Evolutionary conservation across 2,888 invertebrate species (phyloP), one percentile per base, ranked within the genome.

Genomic region (Diogma glabrata): DNA sequence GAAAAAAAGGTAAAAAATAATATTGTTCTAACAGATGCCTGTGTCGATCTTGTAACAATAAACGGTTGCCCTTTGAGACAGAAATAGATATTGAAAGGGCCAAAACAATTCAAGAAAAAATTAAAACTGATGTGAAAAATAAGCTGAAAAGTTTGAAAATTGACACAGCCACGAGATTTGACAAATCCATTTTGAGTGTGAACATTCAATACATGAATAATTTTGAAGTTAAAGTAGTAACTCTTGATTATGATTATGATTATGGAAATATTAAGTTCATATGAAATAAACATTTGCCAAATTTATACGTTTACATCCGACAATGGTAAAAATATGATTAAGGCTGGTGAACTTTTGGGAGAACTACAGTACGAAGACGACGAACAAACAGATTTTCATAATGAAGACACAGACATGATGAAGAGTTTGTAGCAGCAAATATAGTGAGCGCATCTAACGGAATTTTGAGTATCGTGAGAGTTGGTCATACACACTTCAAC

Each of bases 381-480:
- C 19, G 19, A 40, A 19, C 19, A 40, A 40, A 12, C 17, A 40
- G 19, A 40, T 17, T 19, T 40, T 19, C 4, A 40, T 40, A 19
- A 40, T 40, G 40, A 19, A 19, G 17, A 19, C 40, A 19, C 19
- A 17, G 40, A 12, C 17, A 40, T 17, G 40, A 40, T 40, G 40
- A 40, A 40, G 40, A 40, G 12, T 40, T 40, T 40, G 40, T 40
- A 19, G 19, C 40, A 40, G 19, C 19, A 40, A 40, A 10, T 19
- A 7, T 19, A 19, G n/a, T 40, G 40, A 40, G 40, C 19, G 40
- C 40, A 40, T 19, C 40, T 40, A 40, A 40, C 17, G 40, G 40
- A 40, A 40, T 40, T 40, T 40, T 40, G 40, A 40, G 40, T 40
- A 40, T 40, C 40, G 40, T 40, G 19, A 40, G 40, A 40, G 40